These are phyloP conservation scores for Zophobas morio DNA, from an alignment of 1,140 invertebrate genomes.

Conservation along the genomic window DNA sequence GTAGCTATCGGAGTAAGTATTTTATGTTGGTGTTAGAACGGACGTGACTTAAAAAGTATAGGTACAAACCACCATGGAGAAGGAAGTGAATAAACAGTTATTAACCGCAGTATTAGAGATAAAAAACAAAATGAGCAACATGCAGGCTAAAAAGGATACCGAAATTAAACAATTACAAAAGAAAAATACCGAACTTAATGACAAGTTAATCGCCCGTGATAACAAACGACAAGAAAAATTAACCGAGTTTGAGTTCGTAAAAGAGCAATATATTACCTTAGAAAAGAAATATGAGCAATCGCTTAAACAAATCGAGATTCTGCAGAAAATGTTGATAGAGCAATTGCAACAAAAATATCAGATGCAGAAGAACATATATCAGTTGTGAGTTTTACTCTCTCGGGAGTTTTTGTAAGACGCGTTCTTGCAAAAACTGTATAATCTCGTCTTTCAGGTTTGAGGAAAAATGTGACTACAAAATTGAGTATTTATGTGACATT, in stretches of 20 bases:
- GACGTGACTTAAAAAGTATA: neutral
- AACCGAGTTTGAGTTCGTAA: constrained; percentile 11
- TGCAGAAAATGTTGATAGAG: constrained; percentile 17
- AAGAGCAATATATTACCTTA: neutral
- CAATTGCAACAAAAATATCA: constrained; percentile 30
- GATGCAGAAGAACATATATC: constrained; percentile 21
- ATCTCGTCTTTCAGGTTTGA: constrained; percentile 9
- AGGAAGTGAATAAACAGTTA: constrained; percentile 11
- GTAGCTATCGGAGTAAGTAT: neutral
- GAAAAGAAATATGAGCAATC: constrained; percentile 28
- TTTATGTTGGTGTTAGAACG: neutral
- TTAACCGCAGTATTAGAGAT: constrained; percentile 11
- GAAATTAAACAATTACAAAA: constrained; percentile 17
- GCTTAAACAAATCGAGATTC: constrained; percentile 3
- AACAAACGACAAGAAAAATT: constrained; percentile 10
- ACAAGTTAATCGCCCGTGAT: neutral
- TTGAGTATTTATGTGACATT: constrained; percentile 4
- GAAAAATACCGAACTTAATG: constrained; percentile 19
- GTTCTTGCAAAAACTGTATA: neutral
- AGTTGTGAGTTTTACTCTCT: neutral
- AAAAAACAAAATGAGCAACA: constrained; percentile 18
- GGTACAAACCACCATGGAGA: constrained; percentile 31
- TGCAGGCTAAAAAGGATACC: constrained; percentile 16
- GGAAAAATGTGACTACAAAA: constrained; percentile 23
- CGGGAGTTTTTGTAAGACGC: neutral